Percentiles rank a stretch among this genome's conserved stretches.
Evolutionary conservation across 92 coral and sea anemone species (phyloP).

Genomic region (Palythoa grandiflora): DNA sequence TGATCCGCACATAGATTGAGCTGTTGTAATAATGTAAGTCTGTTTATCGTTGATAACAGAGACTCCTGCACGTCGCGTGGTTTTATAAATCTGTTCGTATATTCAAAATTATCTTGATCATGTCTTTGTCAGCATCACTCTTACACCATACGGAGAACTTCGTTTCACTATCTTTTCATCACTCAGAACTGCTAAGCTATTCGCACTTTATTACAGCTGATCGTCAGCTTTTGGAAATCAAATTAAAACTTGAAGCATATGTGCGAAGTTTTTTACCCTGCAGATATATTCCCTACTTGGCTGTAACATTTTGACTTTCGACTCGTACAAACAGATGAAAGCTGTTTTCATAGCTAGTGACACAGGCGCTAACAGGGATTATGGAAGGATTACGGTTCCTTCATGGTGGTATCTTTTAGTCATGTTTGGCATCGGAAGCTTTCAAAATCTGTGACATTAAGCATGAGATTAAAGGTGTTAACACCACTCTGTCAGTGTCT

Average conservation of each 20-base stretch:
- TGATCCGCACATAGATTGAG: conserved; percentile 66
- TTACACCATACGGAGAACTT: conserved; percentile 5
- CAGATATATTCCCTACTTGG: background rate
- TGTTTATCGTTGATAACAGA: conserved; percentile 34
- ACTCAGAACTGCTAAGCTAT: conserved; percentile 46
- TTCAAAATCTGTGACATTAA: conserved; percentile 44
- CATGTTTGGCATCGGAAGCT: conserved; percentile 45
- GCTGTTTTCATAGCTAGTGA: conserved; percentile 7
- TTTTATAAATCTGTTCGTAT: conserved; percentile 6
- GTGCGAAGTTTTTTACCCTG: background rate
- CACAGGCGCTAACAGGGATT: conserved; percentile 50
- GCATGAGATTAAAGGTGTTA: conserved; percentile 37
- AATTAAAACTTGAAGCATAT: conserved; percentile 1
- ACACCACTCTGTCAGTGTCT: conserved; percentile 32
- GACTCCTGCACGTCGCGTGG: conserved; percentile 41
- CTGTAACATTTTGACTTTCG: conserved; percentile 14
- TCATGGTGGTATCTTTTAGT: conserved; percentile 30
- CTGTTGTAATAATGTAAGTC: conserved; percentile 45
- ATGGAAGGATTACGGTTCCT: conserved; percentile 17
- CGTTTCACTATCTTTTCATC: conserved; percentile 45
- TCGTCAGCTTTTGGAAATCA: conserved; percentile 28
- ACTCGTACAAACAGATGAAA: conserved; percentile 7
- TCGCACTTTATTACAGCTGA: conserved; percentile 43
- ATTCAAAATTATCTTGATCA: conserved; percentile 30
- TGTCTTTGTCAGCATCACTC: conserved; percentile 27